Conservation (phyloP, 2,888 invertebrate genomes). For the Diadromus collaris region DNA sequence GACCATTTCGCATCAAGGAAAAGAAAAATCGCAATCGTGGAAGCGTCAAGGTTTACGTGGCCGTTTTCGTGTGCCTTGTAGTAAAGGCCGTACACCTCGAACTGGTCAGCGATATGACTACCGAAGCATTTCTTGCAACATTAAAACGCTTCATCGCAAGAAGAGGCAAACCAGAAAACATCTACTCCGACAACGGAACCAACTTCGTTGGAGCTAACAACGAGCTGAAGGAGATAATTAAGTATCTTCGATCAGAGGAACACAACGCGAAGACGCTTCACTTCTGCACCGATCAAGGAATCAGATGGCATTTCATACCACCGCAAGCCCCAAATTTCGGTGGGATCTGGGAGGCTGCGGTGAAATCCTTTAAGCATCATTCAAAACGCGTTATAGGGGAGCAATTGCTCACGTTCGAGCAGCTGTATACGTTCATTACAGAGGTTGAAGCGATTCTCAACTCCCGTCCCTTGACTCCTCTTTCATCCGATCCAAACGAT, state of each 20-base stretch:
- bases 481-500: slow-evolving; percentile 54
- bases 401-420: slow-evolving; percentile 59
- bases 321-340: slow-evolving; percentile 65
- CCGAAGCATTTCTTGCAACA: slow-evolving; percentile 1
- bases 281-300: slow-evolving; percentile 44
- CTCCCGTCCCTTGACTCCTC: slow-evolving; percentile 53
- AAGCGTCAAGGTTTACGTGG: not conserved
- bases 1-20: slow-evolving; percentile 54
- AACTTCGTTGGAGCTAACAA: not conserved
- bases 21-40: slow-evolving; percentile 6
- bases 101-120: slow-evolving; percentile 13
- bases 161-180: not conserved
- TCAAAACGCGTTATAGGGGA: slow-evolving; percentile 57
- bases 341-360: slow-evolving; percentile 67
- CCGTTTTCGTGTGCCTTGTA: not conserved
- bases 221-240: not conserved
- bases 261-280: not conserved
- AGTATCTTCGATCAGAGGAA: not conserved
- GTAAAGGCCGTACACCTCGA: slow-evolving; percentile 5
- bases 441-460: slow-evolving; percentile 57
- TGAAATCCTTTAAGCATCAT: slow-evolving; percentile 64
- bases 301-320: slow-evolving; percentile 67
- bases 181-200: not conserved
- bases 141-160: not conserved
- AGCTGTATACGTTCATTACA: slow-evolving; percentile 56